Percentiles rank a stretch among this genome's conserved stretches.
These are phyloP conservation scores for Anastrepha ludens DNA, from an alignment of 1,140 invertebrate genomes.

Conservation along the genomic window DNA sequence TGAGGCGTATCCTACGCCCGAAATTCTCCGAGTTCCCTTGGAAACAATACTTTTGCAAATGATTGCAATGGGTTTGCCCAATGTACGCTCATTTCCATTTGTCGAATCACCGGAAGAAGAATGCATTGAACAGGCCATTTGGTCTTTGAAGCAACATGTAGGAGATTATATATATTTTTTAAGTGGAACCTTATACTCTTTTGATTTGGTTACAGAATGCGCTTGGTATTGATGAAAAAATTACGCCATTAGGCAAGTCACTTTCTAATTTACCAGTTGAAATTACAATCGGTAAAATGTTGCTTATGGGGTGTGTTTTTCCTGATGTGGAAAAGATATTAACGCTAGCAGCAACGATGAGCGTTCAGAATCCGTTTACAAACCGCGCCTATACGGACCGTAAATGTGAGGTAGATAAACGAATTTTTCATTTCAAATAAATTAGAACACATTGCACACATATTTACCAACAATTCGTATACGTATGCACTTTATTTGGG, in stretches of 20 bases:
- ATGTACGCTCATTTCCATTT: slow-evolving; percentile 95
- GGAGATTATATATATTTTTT: slow-evolving; percentile 60
- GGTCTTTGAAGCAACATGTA: slow-evolving; percentile 91
- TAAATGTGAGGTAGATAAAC: slow-evolving; percentile 82
- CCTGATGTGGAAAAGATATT: slow-evolving; percentile 93
- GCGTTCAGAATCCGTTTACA: slow-evolving; percentile 95
- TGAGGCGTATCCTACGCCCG: slow-evolving; percentile 91
- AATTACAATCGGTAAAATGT: slow-evolving; percentile 95
- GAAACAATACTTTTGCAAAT: slow-evolving; percentile 95
- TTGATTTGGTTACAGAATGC: slow-evolving; percentile 79
- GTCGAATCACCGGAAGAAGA: slow-evolving; percentile 90
- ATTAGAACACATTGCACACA: background rate
- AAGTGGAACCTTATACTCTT: background rate
- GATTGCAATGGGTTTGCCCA: slow-evolving; percentile 94
- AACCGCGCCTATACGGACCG: slow-evolving; percentile 89
- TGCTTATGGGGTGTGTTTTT: slow-evolving; percentile 94
- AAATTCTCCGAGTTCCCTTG: slow-evolving; percentile 93
- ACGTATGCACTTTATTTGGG: background rate
- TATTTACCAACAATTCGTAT: background rate
- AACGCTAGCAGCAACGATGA: slow-evolving; percentile 92
- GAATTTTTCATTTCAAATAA: slow-evolving; percentile 8
- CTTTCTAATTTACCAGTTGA: slow-evolving; percentile 94
- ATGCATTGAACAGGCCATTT: slow-evolving; percentile 90
- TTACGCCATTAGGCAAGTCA: slow-evolving; percentile 93
- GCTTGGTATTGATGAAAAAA: slow-evolving; percentile 85